Base-by-base conservation (phyloP, 2,797 vertebrate genomes). In the Rallus crepitans region DNA sequence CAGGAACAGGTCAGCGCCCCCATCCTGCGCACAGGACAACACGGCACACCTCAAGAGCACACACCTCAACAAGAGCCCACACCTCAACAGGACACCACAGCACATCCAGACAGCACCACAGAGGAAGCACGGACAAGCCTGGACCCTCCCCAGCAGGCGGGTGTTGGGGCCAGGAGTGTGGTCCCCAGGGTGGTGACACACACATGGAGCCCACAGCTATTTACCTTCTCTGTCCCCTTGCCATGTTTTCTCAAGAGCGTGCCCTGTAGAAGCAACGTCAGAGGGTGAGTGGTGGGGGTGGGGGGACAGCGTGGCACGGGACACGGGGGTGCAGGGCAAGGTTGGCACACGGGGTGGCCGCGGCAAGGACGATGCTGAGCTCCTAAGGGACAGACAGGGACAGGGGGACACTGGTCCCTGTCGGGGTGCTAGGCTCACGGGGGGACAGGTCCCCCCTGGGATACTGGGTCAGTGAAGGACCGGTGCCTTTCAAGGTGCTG, bases 181-280 rank as follows among this genome's bases (percentile, higher is more conserved):
- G 73, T 17, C 92, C 91, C 63, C 3, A 0, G 75, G 82, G 72
- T 8, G 0, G 98, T 95, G 98, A 98, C 98, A 98, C 85, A 98
- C 85, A 96, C 93, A 97, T 9, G 86, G 90, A 96, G 89, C 95
- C 95, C 98, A 97, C 95, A 75, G 86, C 97, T 92, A 88, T 90
- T 98, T 98, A 98, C 98, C 98, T 98, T 98, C 97, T 98, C 98
- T 96, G 98, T 97, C 96, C 98, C 98, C 97, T 98, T 98, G 98
- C 98, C 98, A 98, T 98, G 98, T 96, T 98, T 98, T 98, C 98
- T 98, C 98, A 98, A 98, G 97, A 98, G 98, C 91, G 97, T 98
- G 66, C 98, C 98, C 98, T 98, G 98, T 97, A 98, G 98, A 98
- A 97, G 98, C 97, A 98, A 98, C 0, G 97, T 97, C 97, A 98